Evolutionary conservation across 1,140 invertebrate species (phyloP), one percentile per base, ranked within the genome.

Genomic region (Orius insidiosus): DNA sequence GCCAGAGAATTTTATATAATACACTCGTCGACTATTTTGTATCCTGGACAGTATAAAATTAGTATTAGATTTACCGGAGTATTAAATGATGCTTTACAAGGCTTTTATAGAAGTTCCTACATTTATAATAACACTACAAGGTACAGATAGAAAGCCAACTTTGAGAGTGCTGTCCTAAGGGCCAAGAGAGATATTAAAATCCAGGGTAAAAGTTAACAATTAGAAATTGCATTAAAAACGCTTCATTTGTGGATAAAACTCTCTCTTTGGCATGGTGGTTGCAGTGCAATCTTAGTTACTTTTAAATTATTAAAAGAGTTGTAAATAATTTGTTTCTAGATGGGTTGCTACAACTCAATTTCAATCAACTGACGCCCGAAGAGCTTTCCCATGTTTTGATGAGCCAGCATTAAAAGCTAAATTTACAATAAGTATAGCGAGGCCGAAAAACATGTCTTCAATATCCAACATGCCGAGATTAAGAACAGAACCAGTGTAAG

Each of bases 341-440:
- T 85, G 81, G 79, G 69, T 85, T 49, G 81, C 78, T 1, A 72
- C 78, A 0, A 89, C 88, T 1, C 88, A 94, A 64, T 94, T 95
- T 60, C 84, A 94, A 62, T 76, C 89, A 1, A 89, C 86, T 1
- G 82, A 86, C 59, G 89, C 90, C 0, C 69, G 90, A 30, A 68
- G 76, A 52, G 85, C 85, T 1, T 95, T 95, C 60, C 90, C 90
- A 0, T 93, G 87, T 63, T 92, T 90, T 62, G 90, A 95, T 61
- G 90, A 95, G 59, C 90, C 90, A 0, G 76, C 80, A 0, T 65
- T 93, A n/a, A 95, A 94, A 61, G 85, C 89, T 0, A 74, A 68
- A 24, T 96, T 92, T 53, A 73, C 76, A 46, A 71, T 85, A 45
- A 80, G 74, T 53, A 70, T 95, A 10, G 83, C 79, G 0, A 65